Conservation (phyloP, 2,888 invertebrate species). For the Pandemis heparana region DNA sequence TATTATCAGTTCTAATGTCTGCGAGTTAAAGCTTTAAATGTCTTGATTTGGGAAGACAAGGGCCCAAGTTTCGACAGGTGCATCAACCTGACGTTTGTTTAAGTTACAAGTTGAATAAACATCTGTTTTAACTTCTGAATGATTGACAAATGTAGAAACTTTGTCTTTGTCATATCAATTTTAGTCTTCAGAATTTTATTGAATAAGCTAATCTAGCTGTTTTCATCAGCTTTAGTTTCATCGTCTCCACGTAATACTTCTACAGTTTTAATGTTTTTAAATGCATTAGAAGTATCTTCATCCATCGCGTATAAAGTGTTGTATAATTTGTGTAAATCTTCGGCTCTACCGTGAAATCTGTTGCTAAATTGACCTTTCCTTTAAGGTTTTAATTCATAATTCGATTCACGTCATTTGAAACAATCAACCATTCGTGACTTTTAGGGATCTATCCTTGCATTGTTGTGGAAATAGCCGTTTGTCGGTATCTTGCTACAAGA, state of each 20-base stretch:
- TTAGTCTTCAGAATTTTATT: too few species aligned
- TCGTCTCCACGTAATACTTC: neutral
- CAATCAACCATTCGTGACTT: conserved; percentile 19
- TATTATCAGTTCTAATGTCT: neutral
- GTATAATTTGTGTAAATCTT: neutral
- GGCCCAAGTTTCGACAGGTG: conserved; percentile 29
- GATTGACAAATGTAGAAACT: conserved; percentile 16
- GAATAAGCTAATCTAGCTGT: too few species aligned
- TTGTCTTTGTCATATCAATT: neutral
- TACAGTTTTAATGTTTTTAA: neutral
- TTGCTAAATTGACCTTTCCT: conserved; percentile 23
- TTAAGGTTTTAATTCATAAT: conserved; percentile 16
- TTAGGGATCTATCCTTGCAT: conserved; percentile 26
- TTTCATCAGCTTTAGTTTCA: neutral
- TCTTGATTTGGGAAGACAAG: neutral
- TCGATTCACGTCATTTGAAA: conserved; percentile 27
- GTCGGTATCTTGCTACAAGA: neutral
- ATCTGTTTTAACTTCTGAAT: conserved; percentile 30
- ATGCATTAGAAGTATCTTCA: neutral
- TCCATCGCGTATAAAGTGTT: neutral
- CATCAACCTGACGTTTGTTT: conserved; percentile 31
- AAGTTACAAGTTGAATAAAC: conserved; percentile 21
- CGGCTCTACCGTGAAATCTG: conserved; percentile 7
- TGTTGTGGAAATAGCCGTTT: conserved; percentile 24
- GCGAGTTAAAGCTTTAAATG: neutral